A percentile compares a stretch with the other conserved stretches of the same genome.
Conservation (phyloP, 2,113 vertebrate genomes). For the Panthera uncia region DNA sequence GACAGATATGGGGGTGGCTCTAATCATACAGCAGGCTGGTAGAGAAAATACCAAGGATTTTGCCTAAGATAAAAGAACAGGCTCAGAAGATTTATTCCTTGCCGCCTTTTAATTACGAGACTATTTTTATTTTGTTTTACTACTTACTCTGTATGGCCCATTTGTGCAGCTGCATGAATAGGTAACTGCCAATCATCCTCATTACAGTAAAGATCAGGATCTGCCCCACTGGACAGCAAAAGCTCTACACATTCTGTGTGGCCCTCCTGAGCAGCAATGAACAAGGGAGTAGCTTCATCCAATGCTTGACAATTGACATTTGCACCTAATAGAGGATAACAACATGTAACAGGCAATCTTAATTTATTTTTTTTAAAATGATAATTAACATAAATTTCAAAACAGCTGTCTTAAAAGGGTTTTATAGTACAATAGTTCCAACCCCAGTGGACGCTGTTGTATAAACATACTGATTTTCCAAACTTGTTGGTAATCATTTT, state of each 20-base stretch:
- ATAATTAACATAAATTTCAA: background rate
- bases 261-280: slow-evolving; percentile 97
- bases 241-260: slow-evolving; percentile 89
- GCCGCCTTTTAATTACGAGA: slow-evolving; percentile 37
- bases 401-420: background rate
- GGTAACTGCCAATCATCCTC: slow-evolving; percentile 92
- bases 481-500: slow-evolving; percentile 18
- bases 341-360: slow-evolving; percentile 20
- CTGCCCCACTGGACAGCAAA: slow-evolving; percentile 88
- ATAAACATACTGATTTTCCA: slow-evolving; percentile 39
- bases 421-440: background rate
- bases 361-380: background rate
- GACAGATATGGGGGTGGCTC: background rate
- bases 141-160: slow-evolving; percentile 90
- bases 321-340: slow-evolving; percentile 87
- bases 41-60: background rate
- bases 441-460: background rate
- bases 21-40: background rate
- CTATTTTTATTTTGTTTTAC: slow-evolving; percentile 16
- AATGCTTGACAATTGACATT: slow-evolving; percentile 91
- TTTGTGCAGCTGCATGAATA: slow-evolving; percentile 94
- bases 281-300: slow-evolving; percentile 93
- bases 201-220: slow-evolving; percentile 92
- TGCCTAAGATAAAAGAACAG: background rate
- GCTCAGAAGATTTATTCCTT: slow-evolving; percentile 11